phyloP scores from a whole-genome alignment of 2,797 vertebrate genomes.

The Sylvilagus floridanus region DNA sequence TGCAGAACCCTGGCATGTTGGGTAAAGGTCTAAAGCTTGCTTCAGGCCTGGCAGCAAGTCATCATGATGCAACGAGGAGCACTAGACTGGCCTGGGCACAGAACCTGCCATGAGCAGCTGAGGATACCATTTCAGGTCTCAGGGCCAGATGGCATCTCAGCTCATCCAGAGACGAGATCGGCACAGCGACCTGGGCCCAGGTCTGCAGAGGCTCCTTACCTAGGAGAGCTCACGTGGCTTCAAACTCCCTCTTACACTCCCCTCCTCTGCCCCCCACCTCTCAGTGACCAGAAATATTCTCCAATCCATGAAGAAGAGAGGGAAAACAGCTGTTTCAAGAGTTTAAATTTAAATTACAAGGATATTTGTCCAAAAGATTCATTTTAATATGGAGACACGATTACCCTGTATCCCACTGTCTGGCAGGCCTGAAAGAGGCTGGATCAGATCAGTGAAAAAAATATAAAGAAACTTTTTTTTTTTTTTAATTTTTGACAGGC shows the following conservation, averaged over 20 bases:
- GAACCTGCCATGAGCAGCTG: not conserved
- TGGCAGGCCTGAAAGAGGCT: not conserved
- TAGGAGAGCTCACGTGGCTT: not conserved
- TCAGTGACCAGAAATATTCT: not conserved
- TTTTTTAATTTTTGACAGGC: no score
- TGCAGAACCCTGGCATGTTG: not conserved
- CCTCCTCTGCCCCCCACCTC: no score
- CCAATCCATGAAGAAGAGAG: not conserved
- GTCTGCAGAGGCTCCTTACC: not conserved
- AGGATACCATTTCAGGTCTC: not conserved
- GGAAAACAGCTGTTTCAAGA: not conserved
- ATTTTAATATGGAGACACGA: not conserved
- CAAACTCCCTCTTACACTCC: no score
- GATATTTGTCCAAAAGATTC: constrained; percentile 4
- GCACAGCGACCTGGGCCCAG: not conserved
- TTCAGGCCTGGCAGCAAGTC: not conserved
- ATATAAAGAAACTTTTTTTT: not conserved
- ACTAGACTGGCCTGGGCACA: not conserved
- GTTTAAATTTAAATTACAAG: not conserved
- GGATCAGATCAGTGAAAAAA: not conserved
- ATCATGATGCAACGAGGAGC: not conserved
- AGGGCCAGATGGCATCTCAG: not conserved
- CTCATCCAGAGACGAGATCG: not conserved
- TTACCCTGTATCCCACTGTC: not conserved
- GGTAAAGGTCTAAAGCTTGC: not conserved